Percentiles rank a stretch among this genome's conserved stretches.
Conservation (phyloP, 2,888 invertebrate genomes). For the Luperina testacea region DNA sequence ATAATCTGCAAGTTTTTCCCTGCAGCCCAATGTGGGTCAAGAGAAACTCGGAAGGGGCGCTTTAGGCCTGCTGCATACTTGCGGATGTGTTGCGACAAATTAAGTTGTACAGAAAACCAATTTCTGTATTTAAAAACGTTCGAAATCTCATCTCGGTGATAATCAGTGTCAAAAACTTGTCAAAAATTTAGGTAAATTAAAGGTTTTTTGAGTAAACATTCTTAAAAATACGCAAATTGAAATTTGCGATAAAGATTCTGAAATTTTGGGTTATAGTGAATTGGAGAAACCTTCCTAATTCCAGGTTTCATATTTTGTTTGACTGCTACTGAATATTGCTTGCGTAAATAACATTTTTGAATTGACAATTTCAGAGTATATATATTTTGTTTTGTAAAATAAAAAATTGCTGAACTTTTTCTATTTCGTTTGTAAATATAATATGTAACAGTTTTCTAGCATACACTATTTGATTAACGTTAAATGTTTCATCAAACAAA, state of each 20-base stretch:
- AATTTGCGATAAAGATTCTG: no score
- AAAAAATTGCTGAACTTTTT: background rate
- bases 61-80: conserved; percentile 64
- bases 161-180: no score
- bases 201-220: no score
- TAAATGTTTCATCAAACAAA: conserved; percentile 15
- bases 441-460: background rate
- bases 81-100: conserved; percentile 45
- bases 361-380: background rate
- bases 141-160: background rate
- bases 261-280: background rate
- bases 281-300: background rate
- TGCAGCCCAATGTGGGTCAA: conserved; percentile 81
- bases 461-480: background rate
- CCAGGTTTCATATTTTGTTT: background rate
- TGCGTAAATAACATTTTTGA: background rate
- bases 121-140: background rate
- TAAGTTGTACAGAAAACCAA: background rate
- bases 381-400: background rate
- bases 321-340: background rate
- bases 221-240: background rate
- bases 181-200: background rate
- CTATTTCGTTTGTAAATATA: background rate
- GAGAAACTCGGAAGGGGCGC: conserved; percentile 74
- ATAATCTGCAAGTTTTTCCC: conserved; percentile 83